Percentiles rank a stretch among this genome's conserved stretches.
phyloP scores from a whole-genome alignment of 2,113 vertebrate genomes.

The Onychostoma macrolepis region DNA sequence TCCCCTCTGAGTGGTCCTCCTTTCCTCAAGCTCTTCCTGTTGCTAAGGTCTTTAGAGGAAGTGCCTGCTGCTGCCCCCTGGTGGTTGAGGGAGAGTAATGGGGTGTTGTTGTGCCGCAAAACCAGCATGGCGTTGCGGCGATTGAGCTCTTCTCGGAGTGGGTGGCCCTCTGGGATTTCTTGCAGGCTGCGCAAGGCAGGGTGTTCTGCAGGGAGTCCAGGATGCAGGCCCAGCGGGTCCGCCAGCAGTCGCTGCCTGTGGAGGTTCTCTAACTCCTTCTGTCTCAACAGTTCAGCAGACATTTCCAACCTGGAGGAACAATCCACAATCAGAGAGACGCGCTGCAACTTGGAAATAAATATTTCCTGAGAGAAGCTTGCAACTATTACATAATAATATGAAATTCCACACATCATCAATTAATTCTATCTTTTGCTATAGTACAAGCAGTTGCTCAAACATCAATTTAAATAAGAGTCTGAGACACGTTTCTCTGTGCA shows the following conservation, averaged over 20 bases:
- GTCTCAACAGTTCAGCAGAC: constrained; percentile 91
- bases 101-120: constrained; percentile 85
- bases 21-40: constrained; percentile 70
- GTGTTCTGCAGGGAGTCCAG: constrained; percentile 83
- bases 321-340: neutral
- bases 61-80: constrained; percentile 73
- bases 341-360: neutral
- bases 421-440: neutral
- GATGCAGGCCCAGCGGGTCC: constrained; percentile 81
- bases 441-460: neutral
- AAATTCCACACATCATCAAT: neutral
- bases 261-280: constrained; percentile 90
- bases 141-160: constrained; percentile 85
- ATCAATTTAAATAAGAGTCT: neutral
- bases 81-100: constrained; percentile 83
- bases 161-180: constrained; percentile 85
- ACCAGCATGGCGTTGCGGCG: constrained; percentile 91
- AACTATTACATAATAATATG: neutral
- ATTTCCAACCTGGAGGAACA: constrained; percentile 85
- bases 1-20: constrained; percentile 64
- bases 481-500: neutral
- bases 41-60: constrained; percentile 75
- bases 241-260: constrained; percentile 85
- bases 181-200: constrained; percentile 86
- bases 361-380: neutral